Conservation (phyloP, 37 sponge, comb jelly and placozoan species). For the Theonella swinhoei region DNA sequence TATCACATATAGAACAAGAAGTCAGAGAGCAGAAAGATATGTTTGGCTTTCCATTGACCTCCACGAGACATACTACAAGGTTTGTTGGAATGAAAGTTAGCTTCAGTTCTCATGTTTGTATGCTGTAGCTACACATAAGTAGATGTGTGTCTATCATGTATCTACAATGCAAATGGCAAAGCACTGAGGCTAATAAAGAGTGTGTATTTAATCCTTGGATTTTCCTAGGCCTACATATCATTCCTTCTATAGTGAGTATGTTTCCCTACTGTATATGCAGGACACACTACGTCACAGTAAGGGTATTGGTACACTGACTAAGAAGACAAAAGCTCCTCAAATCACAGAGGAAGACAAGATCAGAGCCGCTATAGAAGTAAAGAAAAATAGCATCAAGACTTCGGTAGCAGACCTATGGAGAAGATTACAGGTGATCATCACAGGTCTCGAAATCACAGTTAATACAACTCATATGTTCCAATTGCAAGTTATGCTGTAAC, state of each 20-base stretch:
- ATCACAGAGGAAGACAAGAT: constrained; percentile 50
- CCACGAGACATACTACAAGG: constrained; percentile 63
- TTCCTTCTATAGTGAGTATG: neutral
- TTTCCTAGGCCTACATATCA: too few species aligned
- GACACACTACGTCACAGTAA: constrained; percentile 48
- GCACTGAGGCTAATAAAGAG: too few species aligned
- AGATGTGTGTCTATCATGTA: too few species aligned
- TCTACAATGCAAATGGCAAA: too few species aligned
- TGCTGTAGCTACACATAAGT: too few species aligned
- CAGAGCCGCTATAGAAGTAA: constrained; percentile 48
- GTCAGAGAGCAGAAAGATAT: constrained; percentile 62
- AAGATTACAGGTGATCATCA: constrained; percentile 65
- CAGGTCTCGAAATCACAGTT: neutral
- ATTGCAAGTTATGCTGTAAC: neutral
- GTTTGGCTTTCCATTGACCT: constrained; percentile 31
- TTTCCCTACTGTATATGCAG: constrained; percentile 4
- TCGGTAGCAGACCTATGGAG: constrained; percentile 81
- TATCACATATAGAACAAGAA: constrained; percentile 46
- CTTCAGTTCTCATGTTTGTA: too few species aligned
- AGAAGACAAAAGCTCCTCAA: constrained; percentile 66
- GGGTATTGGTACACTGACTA: constrained; percentile 57
- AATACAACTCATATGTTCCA: neutral
- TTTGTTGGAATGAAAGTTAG: too few species aligned
- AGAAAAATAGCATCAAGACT: constrained; percentile 61
- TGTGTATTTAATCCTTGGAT: too few species aligned